Conservation (phyloP, 2,113 vertebrate genomes). For the Corythornis madagascariensis region DNA sequence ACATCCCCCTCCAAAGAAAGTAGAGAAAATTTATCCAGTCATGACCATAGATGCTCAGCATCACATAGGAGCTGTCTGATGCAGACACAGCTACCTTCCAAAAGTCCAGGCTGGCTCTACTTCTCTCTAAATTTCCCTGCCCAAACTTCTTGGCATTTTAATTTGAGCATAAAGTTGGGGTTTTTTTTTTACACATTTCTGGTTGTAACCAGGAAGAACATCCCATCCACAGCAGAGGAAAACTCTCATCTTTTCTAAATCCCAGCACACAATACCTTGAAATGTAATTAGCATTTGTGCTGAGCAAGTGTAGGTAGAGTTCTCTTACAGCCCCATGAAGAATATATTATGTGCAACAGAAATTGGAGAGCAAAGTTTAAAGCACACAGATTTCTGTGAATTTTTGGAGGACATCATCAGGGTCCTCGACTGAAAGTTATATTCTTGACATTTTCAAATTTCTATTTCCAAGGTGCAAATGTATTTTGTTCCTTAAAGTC, state of each 20-base stretch:
- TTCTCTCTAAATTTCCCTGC: background rate
- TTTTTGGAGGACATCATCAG: background rate
- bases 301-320: background rate
- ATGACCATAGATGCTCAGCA: background rate
- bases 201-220: background rate
- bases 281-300: background rate
- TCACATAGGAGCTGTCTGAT: background rate
- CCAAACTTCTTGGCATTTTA: background rate
- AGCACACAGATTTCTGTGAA: background rate
- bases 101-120: background rate
- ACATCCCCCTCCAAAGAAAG: background rate
- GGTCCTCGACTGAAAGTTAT: background rate
- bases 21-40: background rate
- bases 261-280: background rate
- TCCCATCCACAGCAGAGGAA: fast-evolving
- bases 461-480: background rate
- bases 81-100: background rate
- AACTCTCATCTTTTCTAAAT: background rate
- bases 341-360: background rate
- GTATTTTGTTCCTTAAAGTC: background rate
- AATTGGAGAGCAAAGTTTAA: background rate
- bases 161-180: background rate
- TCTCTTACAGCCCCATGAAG: background rate
- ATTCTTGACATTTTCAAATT: background rate
- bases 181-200: background rate